Evolutionary conservation across 2,113 vertebrate species (phyloP).

Genomic region (human): GRCh38 chrX:30440001-30440500

Average conservation of each 20-base stretch:
- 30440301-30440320: not conserved
- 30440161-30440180: not conserved
- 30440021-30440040: not conserved
- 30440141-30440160: not conserved
- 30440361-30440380: not conserved
- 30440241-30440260: not conserved
- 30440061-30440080: not conserved
- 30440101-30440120: not conserved
- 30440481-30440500: not conserved
- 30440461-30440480: not conserved
- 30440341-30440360: not conserved
- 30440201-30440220: not conserved
- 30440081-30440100: not conserved
- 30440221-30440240: not conserved
- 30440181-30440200: not conserved
- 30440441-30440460: not conserved
- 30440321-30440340: not conserved
- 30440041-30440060: not conserved
- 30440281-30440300: constrained; percentile 44
- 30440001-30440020: not conserved
- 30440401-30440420: not conserved
- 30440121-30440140: not conserved
- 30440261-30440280: not conserved
- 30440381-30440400: not conserved
- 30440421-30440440: not conserved